These are phyloP conservation scores for Drosophila maculinotata DNA, from an alignment of 2,888 invertebrate genomes.

Conservation along the genomic window DNA sequence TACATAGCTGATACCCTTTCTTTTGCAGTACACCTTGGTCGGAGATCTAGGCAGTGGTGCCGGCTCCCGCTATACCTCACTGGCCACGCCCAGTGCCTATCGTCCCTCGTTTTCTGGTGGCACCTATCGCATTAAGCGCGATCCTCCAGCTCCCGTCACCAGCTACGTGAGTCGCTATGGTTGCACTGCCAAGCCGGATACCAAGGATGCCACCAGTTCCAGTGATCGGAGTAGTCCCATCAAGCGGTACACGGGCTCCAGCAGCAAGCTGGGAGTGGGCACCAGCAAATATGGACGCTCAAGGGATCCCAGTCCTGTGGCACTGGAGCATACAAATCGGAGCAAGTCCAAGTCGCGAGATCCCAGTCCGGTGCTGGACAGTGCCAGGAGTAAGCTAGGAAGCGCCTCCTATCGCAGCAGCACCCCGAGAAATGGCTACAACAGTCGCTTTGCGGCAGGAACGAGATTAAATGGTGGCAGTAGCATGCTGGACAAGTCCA, in stretches of 20 bases:
- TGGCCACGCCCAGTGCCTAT: constrained; percentile 83
- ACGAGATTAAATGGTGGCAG: constrained; percentile 36
- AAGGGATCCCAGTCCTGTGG: constrained; percentile 83
- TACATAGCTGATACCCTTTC: too few relatives aligned
- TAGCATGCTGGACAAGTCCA: constrained; percentile 73
- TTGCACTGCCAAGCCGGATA: constrained; percentile 38
- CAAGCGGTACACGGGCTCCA: constrained; percentile 73
- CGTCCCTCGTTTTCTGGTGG: constrained; percentile 85
- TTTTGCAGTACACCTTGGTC: constrained; percentile 80
- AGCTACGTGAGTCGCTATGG: constrained; percentile 83
- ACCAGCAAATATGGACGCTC: constrained; percentile 80
- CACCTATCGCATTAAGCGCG: constrained; percentile 84
- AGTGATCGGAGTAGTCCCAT: constrained; percentile 72
- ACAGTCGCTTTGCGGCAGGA: constrained; percentile 57
- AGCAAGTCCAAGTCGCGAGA: constrained; percentile 85
- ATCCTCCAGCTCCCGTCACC: constrained; percentile 70
- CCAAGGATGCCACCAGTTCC: constrained; percentile 64
- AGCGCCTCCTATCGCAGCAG: constrained; percentile 83
- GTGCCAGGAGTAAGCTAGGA: constrained; percentile 84
- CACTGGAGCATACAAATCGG: constrained; percentile 81
- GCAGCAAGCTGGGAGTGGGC: constrained; percentile 49
- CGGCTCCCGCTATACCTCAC: constrained; percentile 79
- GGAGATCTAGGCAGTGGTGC: constrained; percentile 77
- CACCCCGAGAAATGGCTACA: constrained; percentile 61
- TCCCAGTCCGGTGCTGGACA: constrained; percentile 86